Evolutionary conservation across 2,113 vertebrate species (phyloP).

Genomic region (Pteruthius melanotis): DNA sequence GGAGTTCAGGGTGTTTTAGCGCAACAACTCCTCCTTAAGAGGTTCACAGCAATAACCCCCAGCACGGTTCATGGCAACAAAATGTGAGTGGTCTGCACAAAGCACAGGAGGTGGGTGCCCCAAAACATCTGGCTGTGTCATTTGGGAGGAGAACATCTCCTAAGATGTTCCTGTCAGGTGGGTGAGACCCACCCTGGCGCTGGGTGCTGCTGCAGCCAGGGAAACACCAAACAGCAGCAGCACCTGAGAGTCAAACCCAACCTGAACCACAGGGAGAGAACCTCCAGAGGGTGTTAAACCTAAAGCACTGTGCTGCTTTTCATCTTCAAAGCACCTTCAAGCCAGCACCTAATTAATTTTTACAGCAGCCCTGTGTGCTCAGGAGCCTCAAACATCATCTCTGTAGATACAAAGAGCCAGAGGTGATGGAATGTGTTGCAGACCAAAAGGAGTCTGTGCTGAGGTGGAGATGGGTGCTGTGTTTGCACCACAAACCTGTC

Average conservation of each 20-base stretch:
- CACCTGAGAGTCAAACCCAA: not conserved
- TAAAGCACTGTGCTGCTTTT: not conserved
- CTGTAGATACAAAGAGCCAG: not conserved
- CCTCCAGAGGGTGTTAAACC: not conserved
- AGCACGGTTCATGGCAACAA: rapidly evolving
- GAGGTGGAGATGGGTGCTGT: not conserved
- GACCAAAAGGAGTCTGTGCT: not conserved
- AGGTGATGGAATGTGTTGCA: not conserved
- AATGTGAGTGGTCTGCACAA: rapidly evolving
- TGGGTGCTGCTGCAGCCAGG: not conserved
- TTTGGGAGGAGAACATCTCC: not conserved
- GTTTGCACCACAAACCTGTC: not conserved
- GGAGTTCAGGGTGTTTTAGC: not conserved
- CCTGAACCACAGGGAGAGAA: not conserved
- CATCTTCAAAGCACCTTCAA: conserved; percentile 6
- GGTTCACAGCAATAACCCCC: not conserved
- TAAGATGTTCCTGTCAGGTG: not conserved
- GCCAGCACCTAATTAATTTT: not conserved
- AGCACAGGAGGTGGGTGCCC: not conserved
- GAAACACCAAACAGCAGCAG: not conserved
- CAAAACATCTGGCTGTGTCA: not conserved
- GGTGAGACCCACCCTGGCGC: not conserved
- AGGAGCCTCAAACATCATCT: not conserved
- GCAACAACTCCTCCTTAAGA: not conserved
- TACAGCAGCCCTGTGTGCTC: not conserved